Base-by-base conservation (phyloP, 2,888 invertebrate species). In the Buathra laborator region DNA sequence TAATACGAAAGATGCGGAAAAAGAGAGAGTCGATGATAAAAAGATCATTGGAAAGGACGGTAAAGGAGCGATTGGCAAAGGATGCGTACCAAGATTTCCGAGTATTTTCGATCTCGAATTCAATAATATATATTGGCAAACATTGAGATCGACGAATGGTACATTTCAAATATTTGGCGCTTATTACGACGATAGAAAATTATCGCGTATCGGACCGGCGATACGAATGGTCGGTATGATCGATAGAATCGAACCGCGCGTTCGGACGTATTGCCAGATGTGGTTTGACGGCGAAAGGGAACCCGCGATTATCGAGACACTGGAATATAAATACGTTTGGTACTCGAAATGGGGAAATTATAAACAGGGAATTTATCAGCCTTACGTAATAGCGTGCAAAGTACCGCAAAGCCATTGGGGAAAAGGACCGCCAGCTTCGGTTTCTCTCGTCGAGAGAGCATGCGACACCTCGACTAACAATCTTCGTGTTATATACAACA, bases 321-420 rank as follows among this genome's bases (percentile, higher is more conserved):
- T 97, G 89, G 98, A 98, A 94, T 98, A 98, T 94, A 98, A 98
- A 93, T 98, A 98, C 94, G 97, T 98, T 89, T 98, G 98, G 98
- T 97, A 98, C 94, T 96, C 96, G 90, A 98, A 98, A 94, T 98
- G 98, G 98, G 98, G 98, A 83, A 98, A 98, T 94, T 98, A 98
- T 94, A 97, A 97, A 92, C 97, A 98, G 94, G 97, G 97, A 75
- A 97, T 98, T 87, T 97, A 98, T 93, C 98, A 98, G 94, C 98
- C 98, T 0, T 98, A 98, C 93, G 95, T 98, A 89, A 96, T 98
- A 87, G 98, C 98, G 24, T 98, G 98, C 94, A 97, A 97, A 92
- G 95, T 98, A 89, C 98, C 98, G 0, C 95, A 96, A 86, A 95
- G 96, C 19, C 94, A 94, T 70, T 97, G 97, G 93, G 95, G 96